phyloP scores from a whole-genome alignment of 2,113 vertebrate species.

The Microcebus griseorufus region DNA sequence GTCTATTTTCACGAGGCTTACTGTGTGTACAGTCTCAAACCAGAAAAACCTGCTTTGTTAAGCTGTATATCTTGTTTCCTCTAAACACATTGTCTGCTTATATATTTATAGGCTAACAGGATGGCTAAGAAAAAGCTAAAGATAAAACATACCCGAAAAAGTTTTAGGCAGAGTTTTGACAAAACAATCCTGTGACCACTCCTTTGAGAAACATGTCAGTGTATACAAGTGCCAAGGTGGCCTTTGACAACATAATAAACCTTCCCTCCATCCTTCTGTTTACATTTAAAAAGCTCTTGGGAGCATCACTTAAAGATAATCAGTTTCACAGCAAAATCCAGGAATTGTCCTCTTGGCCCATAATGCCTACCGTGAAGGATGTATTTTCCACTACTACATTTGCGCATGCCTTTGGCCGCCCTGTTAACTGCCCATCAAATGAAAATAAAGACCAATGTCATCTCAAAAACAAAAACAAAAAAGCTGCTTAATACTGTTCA shows the following conservation, averaged over 20 bases:
- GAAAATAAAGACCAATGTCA: not conserved
- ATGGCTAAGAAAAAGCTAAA: not conserved
- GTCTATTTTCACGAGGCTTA: not conserved
- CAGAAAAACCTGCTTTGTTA: conserved; percentile 25
- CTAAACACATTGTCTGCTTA: not conserved
- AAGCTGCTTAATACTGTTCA: conserved; percentile 56
- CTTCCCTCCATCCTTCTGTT: not conserved
- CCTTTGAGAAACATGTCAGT: not conserved
- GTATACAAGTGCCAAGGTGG: not conserved
- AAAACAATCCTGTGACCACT: not conserved
- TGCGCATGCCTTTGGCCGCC: not conserved
- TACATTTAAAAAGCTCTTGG: not conserved
- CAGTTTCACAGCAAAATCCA: not conserved
- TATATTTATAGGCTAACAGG: not conserved
- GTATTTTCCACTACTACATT: not conserved
- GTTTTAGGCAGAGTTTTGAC: not conserved
- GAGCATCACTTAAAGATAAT: not conserved
- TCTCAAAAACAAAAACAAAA: not conserved
- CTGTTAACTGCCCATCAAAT: not conserved
- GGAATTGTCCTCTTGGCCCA: not conserved
- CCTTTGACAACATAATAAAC: not conserved
- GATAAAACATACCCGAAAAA: not conserved
- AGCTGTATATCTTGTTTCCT: not conserved
- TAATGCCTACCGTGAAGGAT: not conserved
- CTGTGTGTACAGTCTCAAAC: not conserved